These are phyloP conservation scores for Aptenodytes patagonicus DNA, from an alignment of 2,113 vertebrate genomes.

Conservation along the genomic window DNA sequence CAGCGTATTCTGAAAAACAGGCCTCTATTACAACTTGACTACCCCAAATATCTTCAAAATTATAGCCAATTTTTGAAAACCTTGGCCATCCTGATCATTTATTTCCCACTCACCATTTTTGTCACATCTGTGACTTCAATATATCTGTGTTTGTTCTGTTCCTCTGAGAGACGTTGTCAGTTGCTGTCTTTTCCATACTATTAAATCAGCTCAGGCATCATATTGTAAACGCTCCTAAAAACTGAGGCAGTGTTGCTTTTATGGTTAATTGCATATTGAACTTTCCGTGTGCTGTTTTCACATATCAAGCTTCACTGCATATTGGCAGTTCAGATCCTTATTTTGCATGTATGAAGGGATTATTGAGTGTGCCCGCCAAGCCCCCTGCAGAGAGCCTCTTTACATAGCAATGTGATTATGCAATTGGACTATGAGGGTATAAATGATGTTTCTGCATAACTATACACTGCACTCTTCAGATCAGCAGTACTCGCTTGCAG, in stretches of 20 bases:
- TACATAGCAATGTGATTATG: not conserved
- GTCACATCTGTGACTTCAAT: not conserved
- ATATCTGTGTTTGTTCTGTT: not conserved
- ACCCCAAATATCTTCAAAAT: not conserved
- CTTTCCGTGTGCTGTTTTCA: slow-evolving; percentile 21
- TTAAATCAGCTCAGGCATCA: slow-evolving; percentile 14
- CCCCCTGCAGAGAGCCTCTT: slow-evolving; percentile 28
- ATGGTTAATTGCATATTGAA: slow-evolving; percentile 58
- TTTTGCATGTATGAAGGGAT: slow-evolving; percentile 36
- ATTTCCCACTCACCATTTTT: not conserved
- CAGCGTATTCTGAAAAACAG: not conserved
- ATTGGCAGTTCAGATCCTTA: slow-evolving; percentile 30
- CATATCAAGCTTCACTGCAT: slow-evolving; percentile 49
- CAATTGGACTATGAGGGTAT: not conserved
- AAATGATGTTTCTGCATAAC: slow-evolving; percentile 24
- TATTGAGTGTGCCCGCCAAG: slow-evolving; percentile 5
- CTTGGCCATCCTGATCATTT: not conserved
- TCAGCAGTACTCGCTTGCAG: not conserved
- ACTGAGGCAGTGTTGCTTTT: slow-evolving; percentile 24
- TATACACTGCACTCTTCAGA: not conserved
- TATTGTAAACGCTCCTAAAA: slow-evolving; percentile 41
- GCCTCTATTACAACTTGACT: not conserved
- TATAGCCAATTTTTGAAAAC: not conserved
- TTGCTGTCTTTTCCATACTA: slow-evolving; percentile 19
- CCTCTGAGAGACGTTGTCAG: not conserved